Base-by-base conservation (phyloP, 2,797 vertebrate genomes). In the Sarcophilus harrisii region DNA sequence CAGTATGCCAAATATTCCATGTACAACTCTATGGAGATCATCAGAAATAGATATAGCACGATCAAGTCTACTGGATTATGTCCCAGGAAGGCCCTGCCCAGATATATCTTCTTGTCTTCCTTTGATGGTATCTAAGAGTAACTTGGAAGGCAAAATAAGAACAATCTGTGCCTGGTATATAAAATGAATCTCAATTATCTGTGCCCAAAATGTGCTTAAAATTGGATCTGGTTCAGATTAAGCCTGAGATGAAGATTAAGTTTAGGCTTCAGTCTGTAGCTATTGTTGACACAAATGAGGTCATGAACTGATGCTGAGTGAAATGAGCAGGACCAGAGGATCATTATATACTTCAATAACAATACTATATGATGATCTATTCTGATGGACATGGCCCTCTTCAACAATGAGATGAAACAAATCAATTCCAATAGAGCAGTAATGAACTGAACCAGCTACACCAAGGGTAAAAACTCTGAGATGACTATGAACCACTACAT, bases 111-210 rank as follows among this genome's bases (percentile, higher is more conserved):
- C n/a, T 45, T 81, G 8, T 81, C 66, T 81, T 24, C n/a, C n/a
- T 81, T 81, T 38, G 66, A 38, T 81, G 18, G 6, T 81, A 45
- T 81, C n/a, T 81, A 81, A 38, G n/a, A 81, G 66, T 81, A 81
- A 81, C n/a, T 81, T 81, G 66, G 66, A 81, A 81, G n/a, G n/a
- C n/a, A 81, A 81, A 81, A 81, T 81, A 81, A 81, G n/a, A 81
- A 81, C n/a, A 81, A 81, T 81, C 66, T 81, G n/a, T 81, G 66
- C n/a, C 66, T 81, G 66, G 2, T 81, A 81, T 38, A n/a, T 81
- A 81, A 45, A 81, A 81, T 81, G 18, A 81, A 81, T 45, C 18
- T 81, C n/a, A 73, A n/a, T 9, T 81, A 73, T 81, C 66, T 38
- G 66, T 81, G 66, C 18, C 66, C 66, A 81, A 45, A n/a, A 81